These are phyloP conservation scores for Ammospiza caudacuta DNA, from an alignment of 2,113 vertebrate genomes.

Conservation along the genomic window DNA sequence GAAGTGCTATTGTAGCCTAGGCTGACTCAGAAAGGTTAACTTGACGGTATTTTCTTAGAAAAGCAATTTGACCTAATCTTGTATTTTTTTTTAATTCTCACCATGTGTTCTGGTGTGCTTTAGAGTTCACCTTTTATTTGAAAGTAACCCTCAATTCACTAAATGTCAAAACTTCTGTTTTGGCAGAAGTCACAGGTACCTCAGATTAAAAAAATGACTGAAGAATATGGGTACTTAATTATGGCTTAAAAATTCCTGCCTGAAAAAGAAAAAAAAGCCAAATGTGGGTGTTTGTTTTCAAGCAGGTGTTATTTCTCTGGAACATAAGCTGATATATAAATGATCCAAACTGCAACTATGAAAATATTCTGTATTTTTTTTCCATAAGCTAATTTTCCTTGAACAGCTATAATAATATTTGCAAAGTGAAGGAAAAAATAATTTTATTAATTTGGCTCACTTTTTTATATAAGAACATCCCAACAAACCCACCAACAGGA, in stretches of 20 bases:
- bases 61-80: not conserved
- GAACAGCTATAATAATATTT: not conserved
- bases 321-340: not conserved
- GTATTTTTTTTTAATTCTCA: not conserved
- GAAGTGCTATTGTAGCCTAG: not conserved
- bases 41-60: not conserved
- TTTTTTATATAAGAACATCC: conserved; percentile 44
- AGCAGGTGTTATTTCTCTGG: not conserved
- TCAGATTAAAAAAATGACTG: not conserved
- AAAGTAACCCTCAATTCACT: not conserved
- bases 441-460: conserved; percentile 76
- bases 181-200: not conserved
- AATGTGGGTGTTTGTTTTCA: not conserved
- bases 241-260: not conserved
- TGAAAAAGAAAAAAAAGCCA: not conserved
- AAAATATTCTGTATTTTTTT: not conserved
- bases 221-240: not conserved
- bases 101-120: not conserved
- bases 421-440: not conserved
- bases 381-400: not conserved
- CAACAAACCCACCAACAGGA: not conserved
- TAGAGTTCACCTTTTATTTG: not conserved
- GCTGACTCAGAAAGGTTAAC: not conserved
- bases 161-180: not conserved
- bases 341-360: not conserved